phyloP scores from a whole-genome alignment of 2,888 invertebrate species.

The Lochmaea capreae region DNA sequence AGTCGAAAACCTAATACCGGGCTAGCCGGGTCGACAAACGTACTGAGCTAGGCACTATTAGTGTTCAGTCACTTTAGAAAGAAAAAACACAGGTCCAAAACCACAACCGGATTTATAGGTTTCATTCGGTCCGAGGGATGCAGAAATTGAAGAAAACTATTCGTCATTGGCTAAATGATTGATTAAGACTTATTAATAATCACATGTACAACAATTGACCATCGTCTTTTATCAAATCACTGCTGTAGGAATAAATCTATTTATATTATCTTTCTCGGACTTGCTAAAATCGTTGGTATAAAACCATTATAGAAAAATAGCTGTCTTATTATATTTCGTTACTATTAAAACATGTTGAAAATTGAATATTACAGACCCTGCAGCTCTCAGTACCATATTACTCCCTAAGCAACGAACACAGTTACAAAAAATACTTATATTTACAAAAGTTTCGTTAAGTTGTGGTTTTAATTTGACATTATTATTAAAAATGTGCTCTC shows the following conservation, averaged over 20 bases:
- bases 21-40: slow-evolving; percentile 52
- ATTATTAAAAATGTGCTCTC: slow-evolving; percentile 15
- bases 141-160: not conserved
- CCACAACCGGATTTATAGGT: slow-evolving; percentile 10
- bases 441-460: not conserved
- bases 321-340: not conserved
- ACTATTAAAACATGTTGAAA: not conserved
- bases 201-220: not conserved
- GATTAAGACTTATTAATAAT: too few relatives aligned
- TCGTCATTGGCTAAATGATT: not conserved
- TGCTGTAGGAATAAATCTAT: not conserved
- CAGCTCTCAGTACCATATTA: not conserved
- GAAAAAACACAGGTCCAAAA: slow-evolving; percentile 17
- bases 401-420: slow-evolving; percentile 13
- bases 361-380: slow-evolving; percentile 1
- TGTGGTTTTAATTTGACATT: slow-evolving; percentile 12
- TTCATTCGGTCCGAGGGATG: not conserved
- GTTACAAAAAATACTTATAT: slow-evolving; percentile 25
- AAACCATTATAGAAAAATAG: too few relatives aligned
- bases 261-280: not conserved
- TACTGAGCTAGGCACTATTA: slow-evolving; percentile 64
- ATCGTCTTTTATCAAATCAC: not conserved
- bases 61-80: slow-evolving; percentile 43
- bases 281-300: too few relatives aligned
- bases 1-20: slow-evolving; percentile 52